Percentiles rank a stretch among this genome's conserved stretches.
Evolutionary conservation across 2,888 invertebrate species (phyloP).

Genomic region (Sesia bembeciformis): DNA sequence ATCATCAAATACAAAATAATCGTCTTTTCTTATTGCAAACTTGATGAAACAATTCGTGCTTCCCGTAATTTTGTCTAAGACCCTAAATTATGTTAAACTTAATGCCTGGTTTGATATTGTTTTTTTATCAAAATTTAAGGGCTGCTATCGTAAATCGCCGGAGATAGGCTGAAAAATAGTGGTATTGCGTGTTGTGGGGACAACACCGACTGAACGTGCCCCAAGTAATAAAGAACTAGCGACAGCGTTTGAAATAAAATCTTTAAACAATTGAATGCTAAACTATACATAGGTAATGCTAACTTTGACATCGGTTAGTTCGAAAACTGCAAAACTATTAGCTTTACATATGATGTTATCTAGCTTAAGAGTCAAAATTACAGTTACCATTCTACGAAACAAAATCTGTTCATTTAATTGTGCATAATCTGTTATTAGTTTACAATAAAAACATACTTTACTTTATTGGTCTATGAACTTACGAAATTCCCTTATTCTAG

Average conservation of each 20-base stretch:
- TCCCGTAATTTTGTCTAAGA: conserved; percentile 10
- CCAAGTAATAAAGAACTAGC: conserved; percentile 10
- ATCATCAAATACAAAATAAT: neutral
- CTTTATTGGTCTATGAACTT: no score
- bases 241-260: neutral
- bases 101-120: conserved; percentile 17
- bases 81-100: conserved; percentile 16
- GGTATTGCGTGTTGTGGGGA: conserved; percentile 36
- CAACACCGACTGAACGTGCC: conserved; percentile 9
- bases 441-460: no score
- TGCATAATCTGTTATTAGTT: no score
- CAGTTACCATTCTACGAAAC: no score
- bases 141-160: conserved; percentile 25
- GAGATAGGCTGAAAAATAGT: conserved; percentile 44
- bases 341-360: no score
- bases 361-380: no score
- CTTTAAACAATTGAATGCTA: no score
- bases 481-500: no score
- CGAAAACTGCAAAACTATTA: no score
- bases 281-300: no score
- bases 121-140: conserved; percentile 42
- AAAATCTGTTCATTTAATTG: no score
- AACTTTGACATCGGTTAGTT: no score
- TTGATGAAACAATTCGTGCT: conserved; percentile 19
- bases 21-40: neutral